Base-by-base conservation (phyloP, 2,113 vertebrate species). In the Spea multiplicata region DNA sequence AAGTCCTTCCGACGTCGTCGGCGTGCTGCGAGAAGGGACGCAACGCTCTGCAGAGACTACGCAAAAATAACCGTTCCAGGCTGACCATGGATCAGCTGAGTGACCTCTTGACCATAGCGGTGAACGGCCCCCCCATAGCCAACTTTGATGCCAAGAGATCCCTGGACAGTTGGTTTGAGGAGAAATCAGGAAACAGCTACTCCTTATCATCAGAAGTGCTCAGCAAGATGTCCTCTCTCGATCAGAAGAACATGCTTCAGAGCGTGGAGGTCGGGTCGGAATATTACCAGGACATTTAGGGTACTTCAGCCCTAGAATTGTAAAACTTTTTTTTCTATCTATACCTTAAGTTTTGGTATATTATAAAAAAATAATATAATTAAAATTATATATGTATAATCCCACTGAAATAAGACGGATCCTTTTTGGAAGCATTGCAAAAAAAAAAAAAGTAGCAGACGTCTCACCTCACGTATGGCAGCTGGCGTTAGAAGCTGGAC, bases 131-230 rank as follows among this genome's bases (percentile, higher is more conserved):
- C 0, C 92, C 95, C 66, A 95, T 99, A 3, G 85, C 90, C 30
- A 93, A 78, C 90, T 99, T 99, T 0, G 97, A 99, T 7, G 95
- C 94, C 82, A 99, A 98, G 87, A 86, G 96, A 75, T 94, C 97
- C 0, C 80, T 99, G 80, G 97, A 99, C 86, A 95, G 95, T 86
- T 99, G 97, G 97, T 99, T 99, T 0, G 96, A 99, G 86, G 97
- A 99, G 88, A 98, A 97, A 86, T 99, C 96, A 0, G 96, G 95
- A 77, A 95, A 93, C 82, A 94, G 94, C 73, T 95, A 93, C 0
- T 86, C 95, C 0, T 87, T 95, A 66, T 95, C 96, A 0, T 86
- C 94, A 0, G 95, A 97, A 82, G 91, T 95, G 86, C 75, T 96
- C 83, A 96, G 88, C 88, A 91, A 94, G 84, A 95, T 94, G 94